Base-by-base conservation (phyloP, 2,888 invertebrate genomes). In the Scaeva pyrastri region DNA sequence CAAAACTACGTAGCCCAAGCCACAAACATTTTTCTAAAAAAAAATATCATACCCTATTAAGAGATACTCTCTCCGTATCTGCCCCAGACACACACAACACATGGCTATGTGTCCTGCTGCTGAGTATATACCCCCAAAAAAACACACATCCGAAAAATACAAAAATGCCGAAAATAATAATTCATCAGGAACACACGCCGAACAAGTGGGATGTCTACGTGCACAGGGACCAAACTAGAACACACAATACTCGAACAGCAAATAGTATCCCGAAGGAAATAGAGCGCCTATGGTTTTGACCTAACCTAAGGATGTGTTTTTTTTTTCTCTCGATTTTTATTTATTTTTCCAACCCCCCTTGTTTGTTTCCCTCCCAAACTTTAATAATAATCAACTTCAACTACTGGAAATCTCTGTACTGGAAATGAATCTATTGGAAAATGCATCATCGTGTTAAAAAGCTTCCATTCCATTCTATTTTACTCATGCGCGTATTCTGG, bases 271-370 rank as follows among this genome's bases (percentile, higher is more conserved):
- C 77, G 36, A 71, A 58, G 77, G 77, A 82, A 74, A 71, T 74
- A 58, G 82, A 66, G 58, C 71, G 71, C 74, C 77, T 74, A 73
- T 86, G 86, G 68, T 86, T 86, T 86, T 86, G 86, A 86, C 86
- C 86, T 86, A 86, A 81, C 85, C 81, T 86, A 82, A 86, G 81
- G 39, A 64, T 48, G 48, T 77, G 71, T 75, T 70, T 71, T 31
- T 26, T 55, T 55, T 8, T 26, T 55, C 2, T 52, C 23, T 14
- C 23, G 23, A 31, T 16, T 1, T 4, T 16, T 3, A 14, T 26
- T 23, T 12, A 23, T 26, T 31, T 31, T 31, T 21, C 12, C 11
- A 7, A 21, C 39, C 31, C n/a, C 23, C 26, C 56, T 7, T 21
- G 2, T 10, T 12, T 2, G 0, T 21, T 8, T 21, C 16, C 14